These are phyloP conservation scores for Cryptotermes secundus DNA, from an alignment of 1,140 invertebrate genomes.

Conservation along the genomic window DNA sequence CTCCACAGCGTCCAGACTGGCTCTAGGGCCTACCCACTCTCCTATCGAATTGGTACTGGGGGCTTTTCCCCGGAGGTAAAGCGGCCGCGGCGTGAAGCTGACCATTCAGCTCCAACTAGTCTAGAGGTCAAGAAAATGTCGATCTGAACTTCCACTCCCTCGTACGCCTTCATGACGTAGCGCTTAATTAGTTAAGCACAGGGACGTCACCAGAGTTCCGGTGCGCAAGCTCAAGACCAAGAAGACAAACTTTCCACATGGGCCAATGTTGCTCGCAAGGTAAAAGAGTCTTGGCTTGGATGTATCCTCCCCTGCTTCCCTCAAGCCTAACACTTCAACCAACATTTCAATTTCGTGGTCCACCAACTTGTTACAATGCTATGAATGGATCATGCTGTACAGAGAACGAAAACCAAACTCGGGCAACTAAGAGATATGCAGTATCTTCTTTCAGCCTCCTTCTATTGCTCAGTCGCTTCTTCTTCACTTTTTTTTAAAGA, in stretches of 20 bases:
- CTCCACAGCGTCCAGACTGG: no score
- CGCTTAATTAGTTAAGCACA: no score
- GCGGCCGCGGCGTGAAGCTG: no score
- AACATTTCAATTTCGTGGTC: conserved; percentile 16
- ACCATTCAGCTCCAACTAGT: no score
- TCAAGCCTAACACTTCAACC: not conserved
- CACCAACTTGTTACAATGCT: conserved; percentile 4
- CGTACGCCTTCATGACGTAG: no score
- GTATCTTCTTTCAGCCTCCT: not conserved
- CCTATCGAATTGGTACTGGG: no score
- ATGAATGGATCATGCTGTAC: conserved; percentile 19
- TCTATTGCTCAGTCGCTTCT: not conserved
- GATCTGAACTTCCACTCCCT: no score
- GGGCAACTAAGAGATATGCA: not conserved
- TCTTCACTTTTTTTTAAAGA: not conserved
- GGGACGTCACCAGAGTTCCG: no score
- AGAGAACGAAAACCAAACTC: not conserved
- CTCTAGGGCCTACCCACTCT: no score
- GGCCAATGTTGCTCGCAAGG: not conserved
- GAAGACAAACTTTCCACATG: not conserved
- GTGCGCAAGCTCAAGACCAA: no score
- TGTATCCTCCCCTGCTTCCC: not conserved
- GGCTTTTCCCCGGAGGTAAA: no score
- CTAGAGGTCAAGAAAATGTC: no score
- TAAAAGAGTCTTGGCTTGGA: not conserved